Conservation (phyloP, 2,113 vertebrate genomes). For the Alligator sinensis region DNA sequence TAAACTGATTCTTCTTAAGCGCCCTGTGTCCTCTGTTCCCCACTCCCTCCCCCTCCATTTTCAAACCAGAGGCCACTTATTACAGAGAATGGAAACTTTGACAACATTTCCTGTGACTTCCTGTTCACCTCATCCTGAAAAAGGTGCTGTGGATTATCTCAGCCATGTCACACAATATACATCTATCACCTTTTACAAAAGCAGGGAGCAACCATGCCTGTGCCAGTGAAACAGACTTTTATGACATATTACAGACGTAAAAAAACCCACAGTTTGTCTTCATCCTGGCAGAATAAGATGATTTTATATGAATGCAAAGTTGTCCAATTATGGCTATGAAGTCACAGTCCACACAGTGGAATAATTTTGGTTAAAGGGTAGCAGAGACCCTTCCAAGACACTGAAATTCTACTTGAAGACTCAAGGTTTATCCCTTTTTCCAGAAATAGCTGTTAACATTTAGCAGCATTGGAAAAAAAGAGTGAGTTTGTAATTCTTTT, state of each 20-base stretch:
- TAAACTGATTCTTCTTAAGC: background rate
- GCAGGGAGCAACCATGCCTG: background rate
- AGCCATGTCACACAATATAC: slow-evolving; percentile 22
- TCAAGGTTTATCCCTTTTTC: background rate
- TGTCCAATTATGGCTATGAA: slow-evolving; percentile 69
- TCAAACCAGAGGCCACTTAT: slow-evolving; percentile 31
- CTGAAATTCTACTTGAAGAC: background rate
- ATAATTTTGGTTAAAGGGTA: slow-evolving; percentile 9
- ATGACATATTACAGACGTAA: slow-evolving; percentile 34
- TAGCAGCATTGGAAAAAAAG: background rate
- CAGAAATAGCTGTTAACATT: background rate
- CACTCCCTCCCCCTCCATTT: background rate
- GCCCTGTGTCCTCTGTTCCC: background rate
- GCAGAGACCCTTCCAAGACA: slow-evolving; percentile 22
- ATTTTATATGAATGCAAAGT: slow-evolving; percentile 14
- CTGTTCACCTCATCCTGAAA: slow-evolving; percentile 39
- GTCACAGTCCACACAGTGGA: background rate
- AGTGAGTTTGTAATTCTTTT: background rate
- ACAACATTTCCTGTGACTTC: slow-evolving; percentile 47
- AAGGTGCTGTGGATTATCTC: slow-evolving; percentile 58
- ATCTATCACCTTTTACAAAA: background rate
- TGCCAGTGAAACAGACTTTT: background rate
- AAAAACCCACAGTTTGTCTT: slow-evolving; percentile 26
- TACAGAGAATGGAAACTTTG: slow-evolving; percentile 54
- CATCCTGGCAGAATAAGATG: slow-evolving; percentile 28